Conservation (phyloP, 2,888 invertebrate species). For the Pinctada fucata region DNA sequence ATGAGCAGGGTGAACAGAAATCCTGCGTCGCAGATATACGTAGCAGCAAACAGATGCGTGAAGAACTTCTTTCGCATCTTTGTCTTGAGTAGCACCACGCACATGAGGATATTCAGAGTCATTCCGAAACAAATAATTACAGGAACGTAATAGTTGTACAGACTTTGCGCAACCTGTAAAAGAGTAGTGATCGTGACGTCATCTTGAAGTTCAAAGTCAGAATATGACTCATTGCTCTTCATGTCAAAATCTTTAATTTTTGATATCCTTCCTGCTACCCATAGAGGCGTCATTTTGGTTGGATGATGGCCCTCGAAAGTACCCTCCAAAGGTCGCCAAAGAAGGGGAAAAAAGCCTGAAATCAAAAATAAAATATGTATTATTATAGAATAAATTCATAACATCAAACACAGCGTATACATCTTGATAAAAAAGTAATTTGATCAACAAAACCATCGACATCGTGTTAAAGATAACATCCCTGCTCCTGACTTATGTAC, state of each 20-base stretch:
- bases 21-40: constrained; percentile 54
- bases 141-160: constrained; percentile 56
- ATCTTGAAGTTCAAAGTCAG: constrained; percentile 22
- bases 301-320: no score
- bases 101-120: constrained; percentile 41
- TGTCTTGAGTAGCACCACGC: constrained; percentile 54
- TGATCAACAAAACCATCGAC: no score
- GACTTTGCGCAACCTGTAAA: constrained; percentile 30
- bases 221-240: constrained; percentile 13
- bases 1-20: constrained; percentile 57
- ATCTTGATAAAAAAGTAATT: no score
- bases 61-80: constrained; percentile 55
- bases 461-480: no score
- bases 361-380: no score
- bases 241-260: background rate
- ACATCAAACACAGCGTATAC: no score
- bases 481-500: no score
- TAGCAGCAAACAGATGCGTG: constrained; percentile 57
- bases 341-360: no score
- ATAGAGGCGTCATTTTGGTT: no score
- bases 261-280: no score
- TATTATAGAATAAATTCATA: no score
- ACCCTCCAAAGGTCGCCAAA: no score
- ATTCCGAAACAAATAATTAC: constrained; percentile 52
- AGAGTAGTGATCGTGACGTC: constrained; percentile 22